Evolutionary conservation across 1,140 invertebrate species (phyloP), one percentile per base, ranked within the genome.

Genomic region (Aphelenchoides besseyi): DNA sequence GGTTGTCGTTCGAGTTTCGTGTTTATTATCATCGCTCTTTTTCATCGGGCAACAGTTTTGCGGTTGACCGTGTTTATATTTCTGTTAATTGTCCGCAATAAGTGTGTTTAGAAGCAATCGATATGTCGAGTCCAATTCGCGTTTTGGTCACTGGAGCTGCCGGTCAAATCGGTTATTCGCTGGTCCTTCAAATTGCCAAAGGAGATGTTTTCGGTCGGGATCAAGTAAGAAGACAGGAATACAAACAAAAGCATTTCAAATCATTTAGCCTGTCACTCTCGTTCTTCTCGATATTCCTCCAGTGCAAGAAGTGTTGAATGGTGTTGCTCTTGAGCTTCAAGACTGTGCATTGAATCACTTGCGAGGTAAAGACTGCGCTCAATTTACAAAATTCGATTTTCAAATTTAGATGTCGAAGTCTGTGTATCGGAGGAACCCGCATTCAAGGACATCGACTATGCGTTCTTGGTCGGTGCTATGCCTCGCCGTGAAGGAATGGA

Each of bases 401-500:
- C 32, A n/a, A 63, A 77, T 79, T 3, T 84, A 88, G 91, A 91
- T 67, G 90, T 98, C 59, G 87, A 95, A 1, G 89, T 92, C 12
- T 97, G 95, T 36, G 90, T 89, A 76, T 91, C 95, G 81, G 91
- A 92, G 48, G 90, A 89, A 63, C 90, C 89, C 53, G 97, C 92
- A 48, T 99, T 99, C 86, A 93, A 94, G 81, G 91, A 96, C 88
- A 92, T 97, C 61, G 92, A 95, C 80, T 92, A 94, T 59, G 97
- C 94, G n/a, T 97, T 99, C 83, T 87, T 99, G 55, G 94, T 99
- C 41, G 97, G 97, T 53, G 91, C 97, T 3, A 98, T 98, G 96
- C 97, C 97, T 0, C 89, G 97, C 18, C 92, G 91, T 82, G 92
- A 98, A 84, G 96, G 96, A 54, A 99, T 99, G 97, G 96, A 98